Evolutionary conservation across 2,113 vertebrate species (phyloP).

Genomic region (Ranitomeya imitator): DNA sequence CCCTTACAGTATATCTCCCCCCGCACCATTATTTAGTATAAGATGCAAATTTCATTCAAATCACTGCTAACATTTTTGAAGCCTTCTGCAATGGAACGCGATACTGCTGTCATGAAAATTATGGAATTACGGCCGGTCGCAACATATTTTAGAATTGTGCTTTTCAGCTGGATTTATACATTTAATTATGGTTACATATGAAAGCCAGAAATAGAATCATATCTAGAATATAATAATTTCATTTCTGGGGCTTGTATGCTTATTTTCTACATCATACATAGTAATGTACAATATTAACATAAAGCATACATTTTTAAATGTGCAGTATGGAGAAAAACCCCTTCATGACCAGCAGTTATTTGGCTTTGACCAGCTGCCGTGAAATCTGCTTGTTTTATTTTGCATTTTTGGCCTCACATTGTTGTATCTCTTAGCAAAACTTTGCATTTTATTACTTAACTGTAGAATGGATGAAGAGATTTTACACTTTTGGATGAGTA

Average conservation of each 20-base stretch:
- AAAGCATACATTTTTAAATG: neutral
- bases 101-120: neutral
- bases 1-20: too few relatives aligned
- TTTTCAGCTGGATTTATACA: constrained; percentile 27
- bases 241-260: neutral
- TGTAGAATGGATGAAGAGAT: too few relatives aligned
- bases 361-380: neutral
- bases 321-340: neutral
- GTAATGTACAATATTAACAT: neutral
- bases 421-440: too few relatives aligned
- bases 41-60: constrained; percentile 26
- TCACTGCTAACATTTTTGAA: neutral
- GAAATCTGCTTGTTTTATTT: too few relatives aligned
- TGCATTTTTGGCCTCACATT: too few relatives aligned
- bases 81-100: neutral
- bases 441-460: too few relatives aligned
- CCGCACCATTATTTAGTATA: neutral
- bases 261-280: neutral
- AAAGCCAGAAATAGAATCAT: neutral
- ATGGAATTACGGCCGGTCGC: neutral
- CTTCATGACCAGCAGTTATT: neutral
- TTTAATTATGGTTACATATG: constrained; percentile 1
- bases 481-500: too few relatives aligned
- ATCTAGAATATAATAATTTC: neutral
- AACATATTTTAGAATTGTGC: neutral